A percentile compares a stretch with the other conserved stretches of the same genome.
Evolutionary conservation across 2,888 invertebrate genomes (phyloP).

Genomic region (Ecdyonurus torrentis): DNA sequence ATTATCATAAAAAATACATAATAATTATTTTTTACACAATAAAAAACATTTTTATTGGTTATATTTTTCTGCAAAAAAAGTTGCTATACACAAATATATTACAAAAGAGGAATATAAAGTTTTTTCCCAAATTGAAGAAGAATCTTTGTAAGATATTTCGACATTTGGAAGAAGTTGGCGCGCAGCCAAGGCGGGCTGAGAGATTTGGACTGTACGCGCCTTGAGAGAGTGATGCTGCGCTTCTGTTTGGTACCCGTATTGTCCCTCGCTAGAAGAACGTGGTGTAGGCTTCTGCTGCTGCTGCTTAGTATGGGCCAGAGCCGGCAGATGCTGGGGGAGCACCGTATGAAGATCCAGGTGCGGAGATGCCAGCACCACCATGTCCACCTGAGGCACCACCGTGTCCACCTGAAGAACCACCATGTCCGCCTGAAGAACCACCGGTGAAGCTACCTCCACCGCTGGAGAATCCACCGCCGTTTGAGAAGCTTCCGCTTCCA

Average conservation of each 20-base stretch:
- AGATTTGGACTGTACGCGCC: neutral
- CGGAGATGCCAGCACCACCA: constrained; percentile 1
- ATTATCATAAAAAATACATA: too few relatives aligned
- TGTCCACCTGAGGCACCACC: neutral
- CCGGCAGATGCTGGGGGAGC: neutral
- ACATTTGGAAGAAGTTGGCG: neutral
- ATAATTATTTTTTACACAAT: too few relatives aligned
- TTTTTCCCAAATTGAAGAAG: neutral
- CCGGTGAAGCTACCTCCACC: neutral
- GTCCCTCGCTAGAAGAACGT: neutral
- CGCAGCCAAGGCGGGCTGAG: neutral
- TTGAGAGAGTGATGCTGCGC: neutral
- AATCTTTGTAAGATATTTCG: neutral
- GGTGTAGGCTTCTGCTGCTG: too few relatives aligned
- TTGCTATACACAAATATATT: neutral
- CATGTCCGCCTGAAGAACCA: neutral
- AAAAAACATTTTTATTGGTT: neutral
- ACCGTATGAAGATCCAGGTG: constrained; percentile 1
- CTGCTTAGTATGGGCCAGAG: neutral
- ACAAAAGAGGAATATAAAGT: neutral
- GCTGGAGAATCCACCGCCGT: neutral
- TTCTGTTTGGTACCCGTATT: neutral
- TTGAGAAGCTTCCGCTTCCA: neutral
- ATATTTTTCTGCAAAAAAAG: neutral
- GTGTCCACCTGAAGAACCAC: neutral